Base-by-base conservation (phyloP, 2,888 invertebrate species). In the Phrixothrix hirtus region DNA sequence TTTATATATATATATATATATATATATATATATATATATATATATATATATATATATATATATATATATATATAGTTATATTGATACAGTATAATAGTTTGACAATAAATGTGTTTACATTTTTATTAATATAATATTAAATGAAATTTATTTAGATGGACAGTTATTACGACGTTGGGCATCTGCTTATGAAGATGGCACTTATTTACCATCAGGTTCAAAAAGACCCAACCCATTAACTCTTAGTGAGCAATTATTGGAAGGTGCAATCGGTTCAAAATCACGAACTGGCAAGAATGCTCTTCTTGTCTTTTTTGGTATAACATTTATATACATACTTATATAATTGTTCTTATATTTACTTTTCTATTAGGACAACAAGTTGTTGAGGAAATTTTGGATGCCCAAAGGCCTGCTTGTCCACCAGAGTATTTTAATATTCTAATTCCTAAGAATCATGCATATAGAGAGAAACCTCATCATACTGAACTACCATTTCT, bases 381-480 rank as follows among this genome's bases (percentile, higher is more conserved):
- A 70, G 78, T 83, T 1, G 82, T 83, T 7, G 82, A 83, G 62
- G 84, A 84, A 73, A 79, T 84, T 49, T 64, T 84, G 31, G 83
- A 84, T 70, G 79, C 82, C 1, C 81, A 83, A 66, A 70, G 79
- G 59, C 75, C 81, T n/a, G 80, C 80, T 9, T 83, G 83, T 71
- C 83, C 82, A 5, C 79, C 81, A 0, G 82, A 83, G 67, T 83
- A 83, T 64, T 79, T 82, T 61, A 83, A 83, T 61, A 78, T 84
- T 35, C 58, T 69, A 1, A 78, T 84, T 35, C 81, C 81, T 1
- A 57, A 71, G 37, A 64, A 66, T 13, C 79, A 82, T 62, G 59
- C 56, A 9, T 78, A 73, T 51, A 64, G 66, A 21, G 69, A 12
- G 6, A 46, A 58, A 31, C 61, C 63, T 9, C 55, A 63, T 9